Evolutionary conservation across 2,888 invertebrate species (phyloP), one percentile per base, ranked within the genome.

Genomic region (Chalcis sispes): DNA sequence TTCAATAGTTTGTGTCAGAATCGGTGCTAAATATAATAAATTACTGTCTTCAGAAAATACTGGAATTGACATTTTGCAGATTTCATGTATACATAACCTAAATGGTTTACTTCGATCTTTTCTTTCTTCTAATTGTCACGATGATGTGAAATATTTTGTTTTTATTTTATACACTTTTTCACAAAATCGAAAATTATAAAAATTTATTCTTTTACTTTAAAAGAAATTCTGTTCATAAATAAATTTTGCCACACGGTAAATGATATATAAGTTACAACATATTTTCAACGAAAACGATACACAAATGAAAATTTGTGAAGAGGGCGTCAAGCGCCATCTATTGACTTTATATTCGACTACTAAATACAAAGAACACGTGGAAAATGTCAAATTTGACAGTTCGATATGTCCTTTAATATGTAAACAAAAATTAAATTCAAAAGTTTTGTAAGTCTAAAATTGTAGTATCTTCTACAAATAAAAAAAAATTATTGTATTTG

Each of bases 1-100:
- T 29, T 64, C 74, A 7, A 82, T 64, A 32, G 82, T 64, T 3
- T 72, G 58, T 40, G 81, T 78, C 46, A 87, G 75, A n/a, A 77
- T 80, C 1, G 84, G 82, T 15, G 84, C 79, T 54, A 85, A 73
- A 54, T 76, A 64, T 4, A 75, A 18, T 29, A 72, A 40, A 3
- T 85, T 83, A 42, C 84, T 85, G 23, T 87, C 86, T 67, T 88
- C 88, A 5, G 81, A 83, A n/a, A 84, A 81, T 20, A 71, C 4
- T 27, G 77, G 75, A 18, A 13, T 50, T 50, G 70, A 40, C 78
- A 78, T 78, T 71, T 32, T 70, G 18, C 8, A 20, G 8, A 27
- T 56, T 65, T 70, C 18, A 25, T 0, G n/a, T 15, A 58, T 58
- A 76, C 73, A 73, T 76, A 78, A 78, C 75, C 75, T 78, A 62